Evolutionary conservation across 2,797 vertebrate species (phyloP).

Genomic region (Semaprochilodus insignis): DNA sequence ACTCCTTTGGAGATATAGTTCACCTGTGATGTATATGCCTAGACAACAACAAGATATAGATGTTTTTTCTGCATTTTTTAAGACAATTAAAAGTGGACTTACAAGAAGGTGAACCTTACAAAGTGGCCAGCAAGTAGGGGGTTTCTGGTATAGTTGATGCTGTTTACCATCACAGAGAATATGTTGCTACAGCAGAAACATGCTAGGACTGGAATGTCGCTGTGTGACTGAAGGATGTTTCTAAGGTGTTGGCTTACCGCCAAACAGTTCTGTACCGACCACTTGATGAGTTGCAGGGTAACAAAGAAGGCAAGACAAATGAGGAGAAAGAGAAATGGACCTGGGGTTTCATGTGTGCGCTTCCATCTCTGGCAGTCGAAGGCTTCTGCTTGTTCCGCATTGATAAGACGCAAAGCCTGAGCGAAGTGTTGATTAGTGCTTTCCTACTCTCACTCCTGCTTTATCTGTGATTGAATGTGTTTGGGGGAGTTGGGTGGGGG

Average conservation of each 20-base stretch:
- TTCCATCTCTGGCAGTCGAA: slow-evolving; percentile 7
- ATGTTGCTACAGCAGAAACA: neutral
- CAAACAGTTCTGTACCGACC: no score
- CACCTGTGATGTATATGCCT: no score
- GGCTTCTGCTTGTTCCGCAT: neutral
- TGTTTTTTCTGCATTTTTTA: neutral
- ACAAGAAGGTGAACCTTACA: neutral
- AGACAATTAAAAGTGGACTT: neutral
- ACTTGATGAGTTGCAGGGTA: neutral
- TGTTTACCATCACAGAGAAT: neutral
- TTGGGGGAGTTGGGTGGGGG: slow-evolving; percentile 11
- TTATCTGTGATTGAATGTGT: slow-evolving; percentile 42
- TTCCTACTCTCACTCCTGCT: slow-evolving; percentile 11
- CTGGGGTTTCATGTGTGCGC: neutral
- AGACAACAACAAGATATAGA: neutral
- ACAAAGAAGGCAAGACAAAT: neutral
- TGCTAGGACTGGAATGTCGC: neutral
- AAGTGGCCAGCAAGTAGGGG: neutral
- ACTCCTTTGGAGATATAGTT: neutral
- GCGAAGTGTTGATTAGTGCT: slow-evolving; percentile 36
- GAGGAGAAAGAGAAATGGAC: slow-evolving; percentile 6
- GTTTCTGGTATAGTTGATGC: neutral
- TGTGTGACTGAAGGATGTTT: neutral
- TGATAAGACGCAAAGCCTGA: slow-evolving; percentile 33
- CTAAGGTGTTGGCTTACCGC: neutral